These are phyloP conservation scores for Criorhina ranunculi DNA, from an alignment of 2,888 invertebrate genomes.

Conservation along the genomic window DNA sequence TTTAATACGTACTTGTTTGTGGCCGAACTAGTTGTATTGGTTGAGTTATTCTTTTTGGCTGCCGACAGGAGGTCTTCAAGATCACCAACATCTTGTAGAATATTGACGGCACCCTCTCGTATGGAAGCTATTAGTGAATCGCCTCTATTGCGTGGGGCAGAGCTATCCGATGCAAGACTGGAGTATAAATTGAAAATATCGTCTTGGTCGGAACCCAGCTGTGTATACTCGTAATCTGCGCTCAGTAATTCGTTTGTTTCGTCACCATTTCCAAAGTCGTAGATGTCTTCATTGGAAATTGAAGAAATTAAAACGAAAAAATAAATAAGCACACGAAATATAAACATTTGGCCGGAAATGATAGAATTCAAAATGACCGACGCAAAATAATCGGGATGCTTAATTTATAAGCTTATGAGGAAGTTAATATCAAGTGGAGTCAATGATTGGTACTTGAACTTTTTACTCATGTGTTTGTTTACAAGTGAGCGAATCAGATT, in stretches of 20 bases:
- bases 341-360: slow-evolving; percentile 28
- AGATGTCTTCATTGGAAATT: slow-evolving; percentile 9
- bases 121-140: slow-evolving; percentile 44
- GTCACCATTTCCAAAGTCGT: slow-evolving; percentile 17
- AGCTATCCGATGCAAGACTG: neutral
- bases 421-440: too few species aligned
- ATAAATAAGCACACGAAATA: slow-evolving; percentile 23
- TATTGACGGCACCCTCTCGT: slow-evolving; percentile 57
- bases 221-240: slow-evolving; percentile 12
- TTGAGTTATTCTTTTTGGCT: neutral
- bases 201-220: slow-evolving; percentile 18
- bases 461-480: too few species aligned
- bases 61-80: slow-evolving; percentile 41
- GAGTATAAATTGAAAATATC: slow-evolving; percentile 6
- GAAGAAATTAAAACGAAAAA: slow-evolving; percentile 17
- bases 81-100: slow-evolving; percentile 58
- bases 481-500: too few species aligned
- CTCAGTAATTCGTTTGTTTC: slow-evolving; percentile 13
- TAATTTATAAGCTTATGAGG: neutral
- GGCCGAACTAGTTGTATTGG: neutral
- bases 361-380: slow-evolving; percentile 1
- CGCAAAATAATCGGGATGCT: neutral
- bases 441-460: too few species aligned
- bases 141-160: slow-evolving; percentile 1
- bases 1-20: slow-evolving; percentile 38